Base-by-base conservation (phyloP, 2,888 invertebrate species). In the Pterostichus niger region DNA sequence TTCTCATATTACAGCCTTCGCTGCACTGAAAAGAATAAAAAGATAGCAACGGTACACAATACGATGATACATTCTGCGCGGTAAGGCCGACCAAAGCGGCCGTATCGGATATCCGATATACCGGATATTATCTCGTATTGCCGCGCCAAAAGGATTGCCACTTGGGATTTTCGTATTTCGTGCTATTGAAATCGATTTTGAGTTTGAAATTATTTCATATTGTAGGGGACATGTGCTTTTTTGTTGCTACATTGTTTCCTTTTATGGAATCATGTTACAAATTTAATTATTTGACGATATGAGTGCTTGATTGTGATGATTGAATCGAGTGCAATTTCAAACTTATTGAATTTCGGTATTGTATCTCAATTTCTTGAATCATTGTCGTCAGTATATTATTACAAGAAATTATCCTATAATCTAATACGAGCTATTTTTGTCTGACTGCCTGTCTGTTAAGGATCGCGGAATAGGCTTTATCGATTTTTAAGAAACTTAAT, bases 111-210 rank as follows among this genome's bases (percentile, higher is more conserved):
- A 78, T 78, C 78, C 78, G 78, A 68, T 80, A 54, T 54, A 64
- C 80, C 80, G 80, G 80, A 80, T 80, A 80, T 80, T 80, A 80
- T 80, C 80, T 80, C 80, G 80, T 80, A 80, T 80, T 80, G 80
- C 77, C 56, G 11, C 68, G 56, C 11, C 59, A 78, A 80, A 40
- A 80, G 80, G 64, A 80, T 80, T 80, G 80, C 44, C 68, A 71
- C 40, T 17, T 44, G 44, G 44, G 61, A 78, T 59, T 61, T 56
- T 56, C 56, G 56, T 56, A 56, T 56, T 56, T 56, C 56, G 56
- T 17, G 17, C 56, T 56, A 56, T 56, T 56, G 56, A 56, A 56
- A 56, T 56, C 56, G 56, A 56, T 56, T 49, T 17, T 11, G 4
- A 56, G 9, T 17, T 10, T 10, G 13, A 17, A 56, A 56, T 56